Conservation (phyloP, 92 coral and sea anemone genomes). For the Zoanthus sociatus region DNA sequence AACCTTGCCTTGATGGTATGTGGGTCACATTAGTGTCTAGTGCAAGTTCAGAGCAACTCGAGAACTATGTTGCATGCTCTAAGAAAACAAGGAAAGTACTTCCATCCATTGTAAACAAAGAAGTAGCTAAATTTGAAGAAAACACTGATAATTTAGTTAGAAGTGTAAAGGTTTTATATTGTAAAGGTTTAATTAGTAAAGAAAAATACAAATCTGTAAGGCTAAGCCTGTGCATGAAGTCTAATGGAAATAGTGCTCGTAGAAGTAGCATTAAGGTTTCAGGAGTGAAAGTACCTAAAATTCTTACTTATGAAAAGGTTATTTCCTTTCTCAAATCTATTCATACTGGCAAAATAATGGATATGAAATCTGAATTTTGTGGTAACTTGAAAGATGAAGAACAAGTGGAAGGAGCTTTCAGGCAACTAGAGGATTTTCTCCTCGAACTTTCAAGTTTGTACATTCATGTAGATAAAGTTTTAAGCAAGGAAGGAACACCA, state of each 20-base stretch:
- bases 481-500: conserved; percentile 32
- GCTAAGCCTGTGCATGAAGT: conserved; percentile 54
- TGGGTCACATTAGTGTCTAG: conserved; percentile 61
- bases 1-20: conserved; percentile 70
- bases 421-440: conserved; percentile 55
- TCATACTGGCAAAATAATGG: conserved; percentile 40
- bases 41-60: conserved; percentile 49
- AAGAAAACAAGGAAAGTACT: conserved; percentile 47
- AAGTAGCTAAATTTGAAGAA: conserved; percentile 39
- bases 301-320: conserved; percentile 39
- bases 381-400: conserved; percentile 44
- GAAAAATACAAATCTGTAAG: conserved; percentile 54
- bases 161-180: conserved; percentile 48
- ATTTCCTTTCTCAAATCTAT: conserved; percentile 57
- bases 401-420: conserved; percentile 56
- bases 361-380: conserved; percentile 56
- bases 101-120: conserved; percentile 50
- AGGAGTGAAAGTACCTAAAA: conserved; percentile 55
- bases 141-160: conserved; percentile 54
- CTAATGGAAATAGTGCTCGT: conserved; percentile 56
- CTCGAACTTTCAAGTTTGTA: conserved; percentile 48
- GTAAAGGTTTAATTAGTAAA: conserved; percentile 57
- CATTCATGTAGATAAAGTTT: conserved; percentile 40
- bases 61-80: conserved; percentile 46
- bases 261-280: conserved; percentile 54